Evolutionary conservation across 2,113 vertebrate species (phyloP), one percentile per base, ranked within the genome.

Genomic region (Carlito syrichta): DNA sequence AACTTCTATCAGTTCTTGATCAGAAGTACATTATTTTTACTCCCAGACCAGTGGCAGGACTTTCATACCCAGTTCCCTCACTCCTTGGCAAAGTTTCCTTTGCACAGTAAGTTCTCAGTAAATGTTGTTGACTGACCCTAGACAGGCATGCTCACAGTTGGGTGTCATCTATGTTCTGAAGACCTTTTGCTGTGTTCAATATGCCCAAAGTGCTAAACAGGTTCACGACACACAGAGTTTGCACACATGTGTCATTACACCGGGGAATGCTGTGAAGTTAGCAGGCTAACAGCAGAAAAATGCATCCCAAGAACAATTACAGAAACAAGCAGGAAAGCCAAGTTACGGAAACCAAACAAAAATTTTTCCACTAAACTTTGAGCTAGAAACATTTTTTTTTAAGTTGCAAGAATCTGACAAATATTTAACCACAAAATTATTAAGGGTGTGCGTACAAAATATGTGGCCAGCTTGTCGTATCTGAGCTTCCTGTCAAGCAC

Each of bases 381-480:
- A 95, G 30, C 73, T 88, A 90, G 60, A 86, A 92, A 45, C 50
- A 17, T 58, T 79, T 56, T 95, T 54, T 96, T 84, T 95, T n/a
- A 93, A 84, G 60, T 60, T 91, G 60, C 63, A 96, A 91, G 91
- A 94, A 91, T 96, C 89, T 93, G 89, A 92, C 89, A 97, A 97
- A 91, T 93, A 95, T 87, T 95, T 81, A 86, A 71, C 73, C 82
- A 88, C 32, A 79, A 63, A 97, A 78, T 66, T 83, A 73, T 83
- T 90, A 10, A 8, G 27, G 54, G 82, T 6, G 0, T 38, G 40
- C 25, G 52, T 30, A 30, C 79, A 86, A 93, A 91, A 60, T 76
- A 32, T 45, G 89, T 35, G 77, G 43, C 52, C 0, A 62, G 63
- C 40, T 50, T 58, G 40, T 50, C 43, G 14, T 0, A 40, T 54